phyloP scores from a whole-genome alignment of 2,797 vertebrate genomes.

The Darevskia mixta region DNA sequence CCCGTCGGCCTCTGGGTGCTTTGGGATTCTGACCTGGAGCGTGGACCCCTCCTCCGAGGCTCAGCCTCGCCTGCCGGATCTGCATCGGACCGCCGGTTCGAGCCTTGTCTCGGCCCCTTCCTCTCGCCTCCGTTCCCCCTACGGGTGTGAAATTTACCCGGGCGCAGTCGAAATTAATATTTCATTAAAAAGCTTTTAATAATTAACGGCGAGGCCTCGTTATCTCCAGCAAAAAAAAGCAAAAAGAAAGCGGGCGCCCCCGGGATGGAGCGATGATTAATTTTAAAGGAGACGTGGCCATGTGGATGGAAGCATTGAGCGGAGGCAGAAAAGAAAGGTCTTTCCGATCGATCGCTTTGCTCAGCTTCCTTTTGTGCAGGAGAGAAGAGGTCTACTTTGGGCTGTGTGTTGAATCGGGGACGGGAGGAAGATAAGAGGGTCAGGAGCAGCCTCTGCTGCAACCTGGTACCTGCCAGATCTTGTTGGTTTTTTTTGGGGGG shows the following conservation, averaged over 20 bases:
- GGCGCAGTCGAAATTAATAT: slow-evolving; percentile 30
- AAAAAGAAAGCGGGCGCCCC: not conserved
- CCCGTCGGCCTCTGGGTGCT: no score
- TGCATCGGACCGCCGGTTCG: not conserved
- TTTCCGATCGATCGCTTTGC: not conserved
- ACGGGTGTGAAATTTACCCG: slow-evolving; percentile 22
- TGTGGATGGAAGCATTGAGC: not conserved
- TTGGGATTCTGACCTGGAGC: rapidly evolving
- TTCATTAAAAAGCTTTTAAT: slow-evolving; percentile 31
- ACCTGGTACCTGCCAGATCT: no score
- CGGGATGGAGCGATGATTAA: slow-evolving; percentile 22
- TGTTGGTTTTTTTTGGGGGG: no score
- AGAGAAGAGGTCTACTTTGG: not conserved
- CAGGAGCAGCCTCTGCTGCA: no score
- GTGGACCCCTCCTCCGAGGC: not conserved
- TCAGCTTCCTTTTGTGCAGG: not conserved
- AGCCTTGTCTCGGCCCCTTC: not conserved
- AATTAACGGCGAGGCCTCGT: slow-evolving; percentile 3
- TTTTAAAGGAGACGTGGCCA: slow-evolving; percentile 21
- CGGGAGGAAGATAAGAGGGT: no score
- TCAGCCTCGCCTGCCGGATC: rapidly evolving
- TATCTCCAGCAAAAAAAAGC: not conserved
- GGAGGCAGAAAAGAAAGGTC: not conserved
- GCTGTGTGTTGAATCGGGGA: rapidly evolving
- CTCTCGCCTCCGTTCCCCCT: not conserved